Percentiles rank a stretch among this genome's conserved stretches.
Conservation (phyloP, 2,888 invertebrate genomes). For the Hydrotaea diabolus region DNA sequence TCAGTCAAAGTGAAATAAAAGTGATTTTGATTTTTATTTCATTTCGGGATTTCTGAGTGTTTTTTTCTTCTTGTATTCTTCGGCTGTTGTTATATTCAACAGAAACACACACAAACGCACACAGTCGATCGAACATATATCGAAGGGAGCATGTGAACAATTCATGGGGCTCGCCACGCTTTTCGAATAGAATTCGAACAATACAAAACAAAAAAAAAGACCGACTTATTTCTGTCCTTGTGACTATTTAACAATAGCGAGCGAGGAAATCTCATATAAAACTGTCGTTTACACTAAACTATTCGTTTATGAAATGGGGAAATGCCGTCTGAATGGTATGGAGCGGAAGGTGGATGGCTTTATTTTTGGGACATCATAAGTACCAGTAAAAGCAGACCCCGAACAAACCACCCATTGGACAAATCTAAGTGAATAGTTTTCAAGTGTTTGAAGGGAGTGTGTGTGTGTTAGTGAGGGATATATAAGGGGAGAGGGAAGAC, state of each 20-base stretch:
- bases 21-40: constrained; percentile 60
- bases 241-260: constrained; percentile 22
- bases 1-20: constrained; percentile 40
- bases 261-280: constrained; percentile 42
- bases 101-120: no score
- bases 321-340: background rate
- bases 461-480: no score
- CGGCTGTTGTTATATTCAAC: constrained; percentile 22
- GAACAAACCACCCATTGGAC: background rate
- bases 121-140: constrained; percentile 38
- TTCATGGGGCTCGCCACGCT: constrained; percentile 43
- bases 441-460: background rate
- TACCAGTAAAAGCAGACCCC: background rate
- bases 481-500: background rate
- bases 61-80: constrained; percentile 20
- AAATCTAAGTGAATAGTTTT: constrained; percentile 11
- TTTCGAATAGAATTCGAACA: constrained; percentile 47
- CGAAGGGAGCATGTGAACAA: constrained; percentile 25
- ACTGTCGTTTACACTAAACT: constrained; percentile 65
- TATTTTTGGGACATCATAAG: constrained; percentile 9
- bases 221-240: background rate
- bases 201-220: constrained; percentile 9
- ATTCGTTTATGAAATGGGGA: constrained; percentile 63
- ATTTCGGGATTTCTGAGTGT: constrained; percentile 37
- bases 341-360: constrained; percentile 8